Base-by-base conservation (phyloP, 2,888 invertebrate species). In the Prosapia bicincta region DNA sequence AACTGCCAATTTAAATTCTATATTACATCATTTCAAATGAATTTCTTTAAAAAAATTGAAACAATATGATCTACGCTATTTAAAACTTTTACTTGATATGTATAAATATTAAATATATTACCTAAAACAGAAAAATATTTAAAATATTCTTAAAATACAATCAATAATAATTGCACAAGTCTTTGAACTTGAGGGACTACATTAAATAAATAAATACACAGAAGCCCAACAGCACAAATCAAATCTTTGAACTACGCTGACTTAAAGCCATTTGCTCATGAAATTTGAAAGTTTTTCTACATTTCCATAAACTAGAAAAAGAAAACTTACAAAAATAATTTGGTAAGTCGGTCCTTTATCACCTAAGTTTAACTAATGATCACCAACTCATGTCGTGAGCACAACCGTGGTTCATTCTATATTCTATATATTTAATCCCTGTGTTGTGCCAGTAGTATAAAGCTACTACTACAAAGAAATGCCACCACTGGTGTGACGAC, bases 401-500 rank as follows among this genome's bases (percentile, higher is more conserved):
- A 78, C 93, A 94, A 77, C 92, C 93, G 83, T 93, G 93, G 85
- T 92, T 91, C 88, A 93, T 90, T 70, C 93, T 86, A 84, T 92
- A 93, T 84, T 93, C 92, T 10, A 93, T 91, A 83, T 93, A 93
- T 83, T 93, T 87, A 88, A 94, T 90, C 71, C 93, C 96, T 3
- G 95, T 90, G 84, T 94, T 94, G 85, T 98, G 97, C 98, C 98
- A 98, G 85, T 96, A 97, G 84, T 96, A 93, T 69, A 98, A 90
- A 0, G 97, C 96, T 0, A 90, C 88, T 6, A 98, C 90, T 0
- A 98, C 94, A 75, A 98, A 88, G 26, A 96, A 87, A 85, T 98
- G 98, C 98, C 98, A 98, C 93, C 96, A 95, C 83, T 98, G 98
- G 86, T 98, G 98, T 38, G 97, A 97, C 81, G 97, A 96, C 0